A percentile compares a stretch with the other conserved stretches of the same genome.
phyloP scores from a whole-genome alignment of 2,113 vertebrate species.

The Podarcis muralis region DNA sequence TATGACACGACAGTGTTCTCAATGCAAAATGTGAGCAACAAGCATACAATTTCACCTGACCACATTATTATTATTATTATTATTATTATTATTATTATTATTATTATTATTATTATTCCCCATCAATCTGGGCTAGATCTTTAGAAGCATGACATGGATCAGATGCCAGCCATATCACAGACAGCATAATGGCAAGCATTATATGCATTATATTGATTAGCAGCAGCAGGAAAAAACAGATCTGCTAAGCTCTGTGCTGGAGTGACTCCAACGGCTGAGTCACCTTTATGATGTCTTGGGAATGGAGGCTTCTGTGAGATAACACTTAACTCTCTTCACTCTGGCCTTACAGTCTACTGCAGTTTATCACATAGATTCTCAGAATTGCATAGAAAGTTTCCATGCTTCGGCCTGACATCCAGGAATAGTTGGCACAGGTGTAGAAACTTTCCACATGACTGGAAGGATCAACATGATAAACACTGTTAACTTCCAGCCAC shows the following conservation, averaged over 20 bases:
- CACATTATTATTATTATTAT: too few relatives aligned
- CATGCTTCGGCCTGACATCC: not conserved
- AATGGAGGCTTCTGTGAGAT: not conserved
- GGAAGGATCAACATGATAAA: not conserved
- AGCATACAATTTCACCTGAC: not conserved
- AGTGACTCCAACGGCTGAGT: not conserved
- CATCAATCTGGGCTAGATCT: not conserved
- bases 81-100: too few relatives aligned
- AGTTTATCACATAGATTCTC: not conserved
- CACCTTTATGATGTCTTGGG: not conserved
- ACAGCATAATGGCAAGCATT: not conserved
- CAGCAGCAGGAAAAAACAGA: not conserved
- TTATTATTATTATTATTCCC: too few relatives aligned
- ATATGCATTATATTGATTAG: not conserved
- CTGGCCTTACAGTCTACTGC: not conserved
- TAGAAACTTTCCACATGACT: constrained; percentile 10
- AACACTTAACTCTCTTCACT: not conserved
- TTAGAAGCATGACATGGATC: not conserved
- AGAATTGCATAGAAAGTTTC: not conserved
- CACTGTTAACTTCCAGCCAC: not conserved
- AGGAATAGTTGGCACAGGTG: not conserved
- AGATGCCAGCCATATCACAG: not conserved
- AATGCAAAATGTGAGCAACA: not conserved
- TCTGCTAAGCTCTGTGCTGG: not conserved
- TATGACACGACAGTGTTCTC: not conserved